Base-by-base conservation (phyloP, 2,113 vertebrate genomes). In the Macquaria ambigua region DNA sequence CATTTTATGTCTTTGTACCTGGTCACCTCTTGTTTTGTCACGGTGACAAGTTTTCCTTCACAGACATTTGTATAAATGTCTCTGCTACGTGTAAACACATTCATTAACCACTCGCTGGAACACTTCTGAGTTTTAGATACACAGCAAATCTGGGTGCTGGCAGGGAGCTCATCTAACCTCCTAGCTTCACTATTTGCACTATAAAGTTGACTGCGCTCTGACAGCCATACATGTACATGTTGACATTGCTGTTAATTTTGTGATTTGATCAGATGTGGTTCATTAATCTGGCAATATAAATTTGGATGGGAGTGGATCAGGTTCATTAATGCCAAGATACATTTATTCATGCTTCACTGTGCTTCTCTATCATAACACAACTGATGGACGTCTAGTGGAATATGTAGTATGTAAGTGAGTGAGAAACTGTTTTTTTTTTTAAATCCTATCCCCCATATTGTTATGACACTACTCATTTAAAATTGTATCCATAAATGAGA, bases 111-210 rank as follows among this genome's bases (percentile, higher is more conserved):
- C 37, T 83, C 21, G 14, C 52, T 77, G n/a, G 8, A 73, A 55
- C 67, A 67, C 31, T 48, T 43, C 23, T 43, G 56, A 6, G 46
- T 8, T 63, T 71, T 9, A 62, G 43, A 63, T 59, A 43, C 43
- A 73, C 59, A 72, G 28, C 28, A 31, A 31, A 73, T 67, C 21
- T 87, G 70, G 70, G 20, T 58, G 6, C 67, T 46, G 31, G 39
- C 68, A 67, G 62, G 46, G 62, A 52, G 39, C 58, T 7, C 43
- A 73, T 63, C 25, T 56, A 23, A 76, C 43, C 74, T 37, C 23
- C 25, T n/a, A 61, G 9, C 23, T 8, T 10, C 25, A 12, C 62
- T 34, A 10, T 55, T 52, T 62, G 23, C 25, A 25, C n/a, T 41
- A 7, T 52, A 76, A 79, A 34, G 31, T 11, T 77, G 4, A 31